Base-by-base conservation (phyloP, 1,140 invertebrate genomes). In the Phymastichus coffea region DNA sequence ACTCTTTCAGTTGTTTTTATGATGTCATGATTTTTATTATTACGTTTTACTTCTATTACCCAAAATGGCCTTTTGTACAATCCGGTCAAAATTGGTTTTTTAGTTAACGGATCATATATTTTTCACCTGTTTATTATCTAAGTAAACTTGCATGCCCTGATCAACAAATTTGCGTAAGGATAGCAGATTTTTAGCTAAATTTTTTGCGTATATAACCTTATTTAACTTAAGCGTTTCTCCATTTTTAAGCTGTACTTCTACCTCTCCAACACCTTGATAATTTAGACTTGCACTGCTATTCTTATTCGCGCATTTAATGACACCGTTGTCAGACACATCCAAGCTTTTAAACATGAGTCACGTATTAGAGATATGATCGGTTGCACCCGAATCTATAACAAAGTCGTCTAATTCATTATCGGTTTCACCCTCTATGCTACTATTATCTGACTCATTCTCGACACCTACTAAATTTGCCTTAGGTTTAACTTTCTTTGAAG, bases 231-330 rank as follows among this genome's bases (percentile, higher is more conserved):
- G n/a, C n/a, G n/a, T n/a, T n/a, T n/a, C n/a, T n/a, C 8, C 22
- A 2, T 41, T 23, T 25, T 52, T 52, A 12, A 2, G 6, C 1
- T 17, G n/a, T 25, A 52, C 2, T 37, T 22, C 6, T 14, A 54
- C 25, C 14, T 33, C 23, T 4, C 55, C 54, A 33, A 20, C 28
- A 2, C 61, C 54, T 33, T 54, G 48, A 17, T 35, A 43, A 15
- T 6, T 28, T n/a, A 53, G 30, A 57, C 57, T 46, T 2, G 55
- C 54, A 2, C 0, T 38, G 41, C 38, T 46, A 22, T 63, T 46
- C 17, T 57, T 57, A 28, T 63, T 63, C 12, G 61, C 61, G 40
- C 61, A 63, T 41, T 57, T 63, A 17, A 63, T 53, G 14, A 30
- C 17, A 22, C 28, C 49, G 15, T 20, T 8, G 20, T 49, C 6